These are phyloP conservation scores for Dysidea cf. avara DNA, from an alignment of 37 sponge, comb jelly and placozoan species.

Conservation along the genomic window DNA sequence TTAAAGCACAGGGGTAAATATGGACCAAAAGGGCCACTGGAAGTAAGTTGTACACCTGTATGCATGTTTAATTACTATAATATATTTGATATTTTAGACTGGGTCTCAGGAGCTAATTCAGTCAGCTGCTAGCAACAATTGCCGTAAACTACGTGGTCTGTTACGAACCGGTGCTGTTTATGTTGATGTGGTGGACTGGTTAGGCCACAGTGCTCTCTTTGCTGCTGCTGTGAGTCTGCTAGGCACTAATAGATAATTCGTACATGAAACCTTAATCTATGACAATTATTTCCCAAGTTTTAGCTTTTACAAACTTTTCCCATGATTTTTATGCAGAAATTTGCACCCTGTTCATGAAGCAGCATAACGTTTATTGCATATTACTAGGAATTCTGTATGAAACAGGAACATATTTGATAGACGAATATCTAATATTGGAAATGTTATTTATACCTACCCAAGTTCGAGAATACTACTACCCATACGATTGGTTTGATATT, in stretches of 20 bases:
- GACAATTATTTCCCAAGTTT: no score
- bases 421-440: no score
- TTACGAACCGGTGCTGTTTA: conserved; percentile 44
- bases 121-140: conserved; percentile 42
- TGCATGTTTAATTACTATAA: not conserved
- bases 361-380: no score
- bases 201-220: conserved; percentile 63
- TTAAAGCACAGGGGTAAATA: conserved; percentile 19
- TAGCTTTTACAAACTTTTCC: no score
- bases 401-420: no score
- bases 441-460: no score
- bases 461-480: no score
- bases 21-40: conserved; percentile 59
- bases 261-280: not conserved
- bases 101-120: conserved; percentile 73
- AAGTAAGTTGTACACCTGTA: conserved; percentile 20
- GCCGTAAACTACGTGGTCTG: conserved; percentile 13
- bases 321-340: no score
- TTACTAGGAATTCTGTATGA: no score
- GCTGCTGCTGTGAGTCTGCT: conserved; percentile 54
- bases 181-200: conserved; percentile 70
- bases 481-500: no score
- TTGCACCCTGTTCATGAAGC: no score
- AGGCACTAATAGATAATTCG: not conserved
- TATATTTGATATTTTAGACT: conserved; percentile 17